Conservation (phyloP, 2,888 invertebrate species). For the Pollenia amentaria region DNA sequence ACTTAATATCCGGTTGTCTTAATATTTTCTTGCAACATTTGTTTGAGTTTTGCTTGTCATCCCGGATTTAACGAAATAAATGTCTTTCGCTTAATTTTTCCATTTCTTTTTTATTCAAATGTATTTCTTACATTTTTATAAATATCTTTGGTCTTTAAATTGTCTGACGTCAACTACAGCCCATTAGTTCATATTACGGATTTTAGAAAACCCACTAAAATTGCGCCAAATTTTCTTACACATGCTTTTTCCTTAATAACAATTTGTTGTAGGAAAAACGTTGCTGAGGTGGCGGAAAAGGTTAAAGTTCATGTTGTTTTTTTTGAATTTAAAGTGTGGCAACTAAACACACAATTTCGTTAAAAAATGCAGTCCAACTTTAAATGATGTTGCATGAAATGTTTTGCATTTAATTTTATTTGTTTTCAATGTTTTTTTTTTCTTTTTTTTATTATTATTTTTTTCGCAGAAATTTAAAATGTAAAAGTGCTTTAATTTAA, state of each 20-base stretch:
- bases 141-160: not conserved
- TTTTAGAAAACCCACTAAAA: not conserved
- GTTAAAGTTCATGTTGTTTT: slow-evolving; percentile 56
- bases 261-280: not conserved
- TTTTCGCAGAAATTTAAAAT: slow-evolving; percentile 3
- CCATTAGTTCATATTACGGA: slow-evolving; percentile 11
- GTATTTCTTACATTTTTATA: not conserved
- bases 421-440: not conserved
- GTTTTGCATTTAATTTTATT: slow-evolving; percentile 48
- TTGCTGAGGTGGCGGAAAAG: slow-evolving; percentile 53
- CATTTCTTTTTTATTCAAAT: slow-evolving; percentile 1
- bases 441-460: not conserved
- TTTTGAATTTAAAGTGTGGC: slow-evolving; percentile 51
- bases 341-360: slow-evolving; percentile 26
- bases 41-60: too few relatives aligned
- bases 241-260: slow-evolving; percentile 26
- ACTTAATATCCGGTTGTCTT: too few relatives aligned
- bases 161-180: slow-evolving; percentile 17
- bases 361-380: not conserved
- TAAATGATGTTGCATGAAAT: slow-evolving; percentile 37
- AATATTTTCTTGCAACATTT: too few relatives aligned
- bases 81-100: too few relatives aligned
- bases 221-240: not conserved
- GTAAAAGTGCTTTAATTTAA: slow-evolving; percentile 34
- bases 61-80: too few relatives aligned